phyloP scores from a whole-genome alignment of 1,140 invertebrate species.

The Zaprionus davidi region DNA sequence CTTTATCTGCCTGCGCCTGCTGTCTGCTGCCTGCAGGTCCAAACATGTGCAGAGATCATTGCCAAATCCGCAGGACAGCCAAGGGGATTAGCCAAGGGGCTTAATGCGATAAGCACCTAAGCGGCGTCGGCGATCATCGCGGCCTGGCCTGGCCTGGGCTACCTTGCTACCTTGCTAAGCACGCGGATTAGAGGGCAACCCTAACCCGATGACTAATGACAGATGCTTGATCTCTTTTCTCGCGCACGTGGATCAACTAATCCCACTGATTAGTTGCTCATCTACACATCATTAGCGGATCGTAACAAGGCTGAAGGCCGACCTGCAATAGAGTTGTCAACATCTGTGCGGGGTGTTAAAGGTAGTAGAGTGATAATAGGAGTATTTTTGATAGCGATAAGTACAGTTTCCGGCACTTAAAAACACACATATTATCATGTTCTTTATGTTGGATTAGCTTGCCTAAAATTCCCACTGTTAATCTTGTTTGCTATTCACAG shows the following conservation, averaged over 20 bases:
- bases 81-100: slow-evolving; percentile 25
- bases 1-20: slow-evolving; percentile 4
- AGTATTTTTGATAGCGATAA: background rate
- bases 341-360: background rate
- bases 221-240: slow-evolving; percentile 21
- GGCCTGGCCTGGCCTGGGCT: slow-evolving; percentile 15
- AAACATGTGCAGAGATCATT: slow-evolving; percentile 34
- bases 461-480: no score
- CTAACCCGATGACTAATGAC: background rate
- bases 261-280: background rate
- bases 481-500: no score
- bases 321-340: background rate
- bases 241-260: slow-evolving; percentile 16
- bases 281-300: background rate
- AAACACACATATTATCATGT: background rate
- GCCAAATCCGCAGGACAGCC: slow-evolving; percentile 14
- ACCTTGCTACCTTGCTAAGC: slow-evolving; percentile 20
- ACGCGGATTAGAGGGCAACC: slow-evolving; percentile 24
- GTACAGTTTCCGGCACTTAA: background rate
- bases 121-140: slow-evolving; percentile 42
- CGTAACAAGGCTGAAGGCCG: background rate
- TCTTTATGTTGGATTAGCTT: background rate
- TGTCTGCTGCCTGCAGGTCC: slow-evolving; percentile 22
- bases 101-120: slow-evolving; percentile 43
- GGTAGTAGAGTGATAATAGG: background rate